phyloP scores from a whole-genome alignment of 2,888 invertebrate genomes.

The Trachelus troglodyta region DNA sequence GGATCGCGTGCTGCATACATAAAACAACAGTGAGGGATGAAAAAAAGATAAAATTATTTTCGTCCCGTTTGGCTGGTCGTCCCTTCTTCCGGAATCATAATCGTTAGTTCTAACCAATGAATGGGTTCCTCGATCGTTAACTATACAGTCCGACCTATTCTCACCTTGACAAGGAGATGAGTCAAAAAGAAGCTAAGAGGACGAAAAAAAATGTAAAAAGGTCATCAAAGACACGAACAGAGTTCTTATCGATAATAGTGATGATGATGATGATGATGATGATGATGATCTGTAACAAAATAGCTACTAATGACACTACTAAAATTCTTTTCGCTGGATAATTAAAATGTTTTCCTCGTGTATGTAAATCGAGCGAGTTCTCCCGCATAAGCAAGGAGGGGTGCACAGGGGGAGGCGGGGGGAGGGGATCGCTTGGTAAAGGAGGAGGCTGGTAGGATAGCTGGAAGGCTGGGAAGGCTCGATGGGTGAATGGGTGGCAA shows the following conservation, averaged over 20 bases:
- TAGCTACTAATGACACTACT: neutral
- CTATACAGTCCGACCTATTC: conserved; percentile 8
- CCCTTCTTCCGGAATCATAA: conserved; percentile 39
- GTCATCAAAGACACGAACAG: neutral
- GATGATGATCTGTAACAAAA: neutral
- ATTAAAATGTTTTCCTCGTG: conserved; percentile 32
- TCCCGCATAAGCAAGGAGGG: neutral
- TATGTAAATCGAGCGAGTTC: conserved; percentile 30
- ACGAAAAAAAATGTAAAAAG: conserved; percentile 8
- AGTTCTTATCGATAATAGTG: neutral
- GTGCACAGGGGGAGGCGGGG: neutral
- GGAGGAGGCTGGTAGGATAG: conserved; percentile 21
- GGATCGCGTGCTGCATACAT: conserved; percentile 22
- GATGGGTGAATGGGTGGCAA: conserved; percentile 19
- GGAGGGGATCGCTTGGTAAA: neutral
- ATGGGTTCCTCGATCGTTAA: neutral
- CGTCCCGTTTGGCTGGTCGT: conserved; percentile 34
- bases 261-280: neutral
- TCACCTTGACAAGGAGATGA: conserved; percentile 11
- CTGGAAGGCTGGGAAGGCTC: conserved; percentile 28
- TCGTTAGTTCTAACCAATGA: conserved; percentile 28
- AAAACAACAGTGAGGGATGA: conserved; percentile 17
- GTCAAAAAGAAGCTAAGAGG: neutral
- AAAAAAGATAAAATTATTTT: conserved; percentile 29
- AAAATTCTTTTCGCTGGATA: conserved; percentile 19